A percentile compares a stretch with the other conserved stretches of the same genome.
phyloP scores from a whole-genome alignment of 2,888 invertebrate species.

The Leptinotarsa haldemani region DNA sequence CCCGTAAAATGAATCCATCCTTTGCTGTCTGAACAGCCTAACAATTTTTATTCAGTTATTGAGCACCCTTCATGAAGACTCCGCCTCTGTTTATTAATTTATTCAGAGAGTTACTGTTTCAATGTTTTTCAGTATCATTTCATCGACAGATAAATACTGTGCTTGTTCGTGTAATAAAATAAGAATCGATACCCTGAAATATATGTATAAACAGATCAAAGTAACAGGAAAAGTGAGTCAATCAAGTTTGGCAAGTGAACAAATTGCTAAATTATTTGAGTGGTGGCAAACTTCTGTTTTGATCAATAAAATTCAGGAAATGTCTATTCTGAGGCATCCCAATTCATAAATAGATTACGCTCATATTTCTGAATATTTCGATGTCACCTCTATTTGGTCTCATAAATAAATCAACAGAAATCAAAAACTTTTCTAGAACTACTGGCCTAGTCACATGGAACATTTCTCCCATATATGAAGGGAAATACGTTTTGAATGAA shows the following conservation, averaged over 20 bases:
- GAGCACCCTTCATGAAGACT: not conserved
- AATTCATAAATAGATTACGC: not conserved
- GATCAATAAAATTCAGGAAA: not conserved
- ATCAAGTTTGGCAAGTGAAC: conserved; percentile 15
- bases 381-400: too few species aligned
- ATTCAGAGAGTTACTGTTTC: not conserved
- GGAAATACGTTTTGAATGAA: too few species aligned
- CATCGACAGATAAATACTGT: not conserved
- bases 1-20: too few species aligned
- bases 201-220: conserved; percentile 2
- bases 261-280: not conserved
- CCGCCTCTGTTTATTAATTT: not conserved
- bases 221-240: not conserved
- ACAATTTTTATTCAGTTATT: too few species aligned
- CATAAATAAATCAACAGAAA: too few species aligned
- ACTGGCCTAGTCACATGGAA: too few species aligned
- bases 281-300: not conserved
- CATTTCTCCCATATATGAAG: too few species aligned
- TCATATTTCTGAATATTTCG: too few species aligned
- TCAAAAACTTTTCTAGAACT: too few species aligned
- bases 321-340: not conserved
- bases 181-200: not conserved
- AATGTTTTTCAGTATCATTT: not conserved
- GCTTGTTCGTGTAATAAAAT: not conserved
- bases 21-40: too few species aligned